phyloP scores from a whole-genome alignment of 2,113 vertebrate species.

The Etheostoma cragini region DNA sequence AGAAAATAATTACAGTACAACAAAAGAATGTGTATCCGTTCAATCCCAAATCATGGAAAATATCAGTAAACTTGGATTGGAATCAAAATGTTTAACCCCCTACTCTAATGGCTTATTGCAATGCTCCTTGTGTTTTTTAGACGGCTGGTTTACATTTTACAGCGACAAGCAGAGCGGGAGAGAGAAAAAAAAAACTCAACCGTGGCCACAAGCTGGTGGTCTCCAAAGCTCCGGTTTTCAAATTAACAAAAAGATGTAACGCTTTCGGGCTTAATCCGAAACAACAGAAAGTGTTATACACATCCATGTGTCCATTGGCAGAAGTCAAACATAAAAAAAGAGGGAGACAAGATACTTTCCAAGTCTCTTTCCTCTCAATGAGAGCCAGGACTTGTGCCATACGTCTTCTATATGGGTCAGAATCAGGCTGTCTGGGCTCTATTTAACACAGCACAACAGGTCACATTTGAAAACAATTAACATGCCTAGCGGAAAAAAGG shows the following conservation, averaged over 20 bases:
- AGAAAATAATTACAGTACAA: slow-evolving; percentile 71
- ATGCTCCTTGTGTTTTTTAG: slow-evolving; percentile 54
- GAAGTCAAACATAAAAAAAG: slow-evolving; percentile 43
- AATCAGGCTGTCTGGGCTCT: slow-evolving; percentile 54
- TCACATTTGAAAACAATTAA: slow-evolving; percentile 83
- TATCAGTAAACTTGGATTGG: slow-evolving; percentile 71
- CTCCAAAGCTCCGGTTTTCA: slow-evolving; percentile 60
- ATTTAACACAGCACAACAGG: slow-evolving; percentile 69
- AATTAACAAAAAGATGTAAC: slow-evolving; percentile 63
- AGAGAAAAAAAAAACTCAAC: slow-evolving; percentile 5
- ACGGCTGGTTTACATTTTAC: slow-evolving; percentile 75
- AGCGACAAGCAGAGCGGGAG: slow-evolving; percentile 43
- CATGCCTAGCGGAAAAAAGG: slow-evolving; percentile 40
- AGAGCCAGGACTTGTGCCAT: slow-evolving; percentile 59
- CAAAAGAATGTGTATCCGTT: slow-evolving; percentile 74
- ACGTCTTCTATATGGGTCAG: slow-evolving; percentile 53
- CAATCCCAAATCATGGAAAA: slow-evolving; percentile 77
- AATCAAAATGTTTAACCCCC: slow-evolving; percentile 70
- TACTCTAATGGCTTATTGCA: slow-evolving; percentile 66
- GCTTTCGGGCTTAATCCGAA: slow-evolving; percentile 64
- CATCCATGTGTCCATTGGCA: slow-evolving; percentile 70
- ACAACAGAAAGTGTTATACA: slow-evolving; percentile 74
- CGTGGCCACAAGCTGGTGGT: slow-evolving; percentile 53
- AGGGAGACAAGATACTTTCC: slow-evolving; percentile 60
- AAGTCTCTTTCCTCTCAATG: slow-evolving; percentile 57